Percentiles rank a stretch among this genome's conserved stretches.
These are phyloP conservation scores for Helicoverpa zea DNA, from an alignment of 1,140 invertebrate genomes.

Conservation along the genomic window DNA sequence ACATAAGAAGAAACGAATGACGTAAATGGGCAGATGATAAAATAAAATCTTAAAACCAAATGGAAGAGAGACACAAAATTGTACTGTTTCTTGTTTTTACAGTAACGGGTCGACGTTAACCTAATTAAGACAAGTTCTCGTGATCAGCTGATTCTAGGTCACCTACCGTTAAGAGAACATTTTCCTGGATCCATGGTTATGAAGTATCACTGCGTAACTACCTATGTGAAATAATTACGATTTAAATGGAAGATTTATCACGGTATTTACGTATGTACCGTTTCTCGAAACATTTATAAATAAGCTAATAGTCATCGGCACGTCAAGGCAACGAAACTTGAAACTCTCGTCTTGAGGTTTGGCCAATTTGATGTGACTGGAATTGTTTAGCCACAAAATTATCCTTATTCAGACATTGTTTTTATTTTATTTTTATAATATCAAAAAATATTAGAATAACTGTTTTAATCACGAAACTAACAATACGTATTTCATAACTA, in stretches of 20 bases:
- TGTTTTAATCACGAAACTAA: too few species aligned
- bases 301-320: conserved; percentile 34
- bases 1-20: neutral
- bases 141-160: conserved; percentile 46
- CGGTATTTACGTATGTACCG: neutral
- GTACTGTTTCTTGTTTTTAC: conserved; percentile 32
- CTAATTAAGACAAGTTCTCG: conserved; percentile 47
- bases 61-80: conserved; percentile 23
- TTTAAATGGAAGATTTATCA: conserved; percentile 19
- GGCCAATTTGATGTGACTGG: neutral
- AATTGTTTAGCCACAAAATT: neutral
- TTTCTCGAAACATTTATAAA: conserved; percentile 25
- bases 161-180: conserved; percentile 28
- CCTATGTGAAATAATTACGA: conserved; percentile 23
- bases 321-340: neutral
- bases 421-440: neutral
- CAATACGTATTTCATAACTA: too few species aligned
- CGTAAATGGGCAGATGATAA: neutral
- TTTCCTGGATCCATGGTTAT: conserved; percentile 42
- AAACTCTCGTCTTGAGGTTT: neutral
- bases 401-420: neutral
- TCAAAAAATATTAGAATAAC: too few species aligned
- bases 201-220: conserved; percentile 6
- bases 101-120: conserved; percentile 38
- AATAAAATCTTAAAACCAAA: neutral